phyloP scores from a whole-genome alignment of 2,797 vertebrate species.

The Danio choprae region DNA sequence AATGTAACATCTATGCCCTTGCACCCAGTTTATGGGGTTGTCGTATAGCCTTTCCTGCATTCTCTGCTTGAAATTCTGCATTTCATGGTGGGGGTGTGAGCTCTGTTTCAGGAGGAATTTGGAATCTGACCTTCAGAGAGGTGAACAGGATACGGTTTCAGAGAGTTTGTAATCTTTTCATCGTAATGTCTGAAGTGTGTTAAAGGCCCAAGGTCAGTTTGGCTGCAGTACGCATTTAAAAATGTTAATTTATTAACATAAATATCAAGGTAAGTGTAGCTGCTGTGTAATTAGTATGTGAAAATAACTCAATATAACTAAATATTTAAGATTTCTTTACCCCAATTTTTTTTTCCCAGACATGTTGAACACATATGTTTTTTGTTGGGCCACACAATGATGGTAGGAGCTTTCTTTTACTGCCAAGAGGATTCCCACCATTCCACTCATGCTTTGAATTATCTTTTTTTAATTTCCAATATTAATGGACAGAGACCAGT shows the following conservation, averaged over 20 bases:
- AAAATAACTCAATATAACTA: background rate
- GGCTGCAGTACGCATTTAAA: background rate
- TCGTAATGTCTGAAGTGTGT: conserved; percentile 6
- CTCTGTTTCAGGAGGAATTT: conserved; percentile 55
- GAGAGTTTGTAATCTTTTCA: conserved; percentile 29
- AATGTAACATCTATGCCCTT: conserved; percentile 1
- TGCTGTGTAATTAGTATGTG: background rate
- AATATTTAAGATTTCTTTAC: background rate
- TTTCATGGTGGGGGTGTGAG: conserved; percentile 31
- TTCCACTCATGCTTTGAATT: conserved; percentile 69
- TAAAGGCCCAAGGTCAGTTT: background rate
- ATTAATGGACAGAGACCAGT: conserved; percentile 61
- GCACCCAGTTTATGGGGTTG: background rate
- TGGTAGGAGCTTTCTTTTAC: conserved; percentile 45
- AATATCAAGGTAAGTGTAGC: background rate
- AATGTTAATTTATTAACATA: background rate
- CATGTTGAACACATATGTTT: conserved; percentile 42
- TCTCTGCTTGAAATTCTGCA: conserved; percentile 53
- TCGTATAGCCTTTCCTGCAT: conserved; percentile 33
- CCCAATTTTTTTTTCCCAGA: conserved; percentile 15
- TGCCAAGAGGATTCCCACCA: conserved; percentile 55
- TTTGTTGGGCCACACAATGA: conserved; percentile 38
- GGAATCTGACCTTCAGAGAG: conserved; percentile 59
- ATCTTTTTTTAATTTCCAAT: conserved; percentile 59
- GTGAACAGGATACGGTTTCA: conserved; percentile 50